Conservation (phyloP, 1,140 invertebrate species). For the Magallana angulata region DNA sequence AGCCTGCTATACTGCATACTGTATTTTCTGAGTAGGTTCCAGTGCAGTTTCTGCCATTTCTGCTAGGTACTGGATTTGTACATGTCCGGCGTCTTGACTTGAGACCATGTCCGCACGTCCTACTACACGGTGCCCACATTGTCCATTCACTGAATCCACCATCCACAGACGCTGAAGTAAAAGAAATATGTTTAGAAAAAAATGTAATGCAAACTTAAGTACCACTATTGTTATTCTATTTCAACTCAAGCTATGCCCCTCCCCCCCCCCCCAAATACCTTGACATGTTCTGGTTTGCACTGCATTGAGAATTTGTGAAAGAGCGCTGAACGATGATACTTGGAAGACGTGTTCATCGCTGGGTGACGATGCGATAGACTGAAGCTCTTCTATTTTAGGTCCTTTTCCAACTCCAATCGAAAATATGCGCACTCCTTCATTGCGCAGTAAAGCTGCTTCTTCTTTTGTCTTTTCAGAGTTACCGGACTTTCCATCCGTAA, state of each 20-base stretch:
- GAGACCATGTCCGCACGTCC: conserved; percentile 83
- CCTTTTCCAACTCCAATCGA: conserved; percentile 35
- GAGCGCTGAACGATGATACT: background rate
- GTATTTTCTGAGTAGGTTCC: background rate
- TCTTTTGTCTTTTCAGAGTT: conserved; percentile 3
- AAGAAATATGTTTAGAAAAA: no score
- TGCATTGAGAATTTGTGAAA: background rate
- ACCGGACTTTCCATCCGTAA: conserved; percentile 27
- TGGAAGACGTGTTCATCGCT: background rate
- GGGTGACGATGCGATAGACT: conserved; percentile 12
- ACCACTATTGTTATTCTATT: no score
- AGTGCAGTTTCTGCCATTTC: background rate
- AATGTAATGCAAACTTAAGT: no score
- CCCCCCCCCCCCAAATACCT: background rate
- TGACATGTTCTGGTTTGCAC: background rate
- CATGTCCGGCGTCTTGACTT: conserved; percentile 46
- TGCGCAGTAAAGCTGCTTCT: conserved; percentile 11
- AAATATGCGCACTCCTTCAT: conserved; percentile 14
- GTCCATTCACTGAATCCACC: conserved; percentile 79
- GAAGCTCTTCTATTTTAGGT: background rate
- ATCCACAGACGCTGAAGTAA: conserved; percentile 59
- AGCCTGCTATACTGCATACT: background rate
- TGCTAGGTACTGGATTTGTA: background rate
- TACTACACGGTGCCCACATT: conserved; percentile 76
- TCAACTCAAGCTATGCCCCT: no score